phyloP scores from a whole-genome alignment of 2,797 vertebrate genomes.

The Schizothorax lantsangensis region DNA sequence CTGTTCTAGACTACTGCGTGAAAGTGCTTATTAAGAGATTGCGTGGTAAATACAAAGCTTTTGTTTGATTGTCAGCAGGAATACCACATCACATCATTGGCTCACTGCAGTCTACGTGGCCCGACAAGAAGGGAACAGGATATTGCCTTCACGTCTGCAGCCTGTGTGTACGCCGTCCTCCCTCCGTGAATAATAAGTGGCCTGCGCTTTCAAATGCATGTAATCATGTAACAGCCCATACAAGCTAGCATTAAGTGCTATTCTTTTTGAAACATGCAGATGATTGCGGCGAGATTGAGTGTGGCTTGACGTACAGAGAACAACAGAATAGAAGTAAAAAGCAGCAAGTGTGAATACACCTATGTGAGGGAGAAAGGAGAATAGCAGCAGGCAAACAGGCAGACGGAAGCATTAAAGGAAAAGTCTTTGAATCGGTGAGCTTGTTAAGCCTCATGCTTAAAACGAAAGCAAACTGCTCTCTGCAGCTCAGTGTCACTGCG shows the following conservation, averaged over 20 bases:
- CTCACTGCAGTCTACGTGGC: constrained; percentile 1
- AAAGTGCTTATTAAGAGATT: not conserved
- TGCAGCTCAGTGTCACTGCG: constrained; percentile 49
- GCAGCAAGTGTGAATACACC: constrained; percentile 52
- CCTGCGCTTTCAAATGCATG: not conserved
- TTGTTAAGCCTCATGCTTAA: constrained; percentile 69
- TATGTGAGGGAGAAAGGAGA: constrained; percentile 35
- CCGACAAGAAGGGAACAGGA: not conserved
- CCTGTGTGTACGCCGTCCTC: not conserved
- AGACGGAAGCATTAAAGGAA: constrained; percentile 59
- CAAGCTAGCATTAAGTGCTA: not conserved
- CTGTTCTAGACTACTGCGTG: not conserved
- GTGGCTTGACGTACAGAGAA: constrained; percentile 14
- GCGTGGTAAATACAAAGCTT: no score
- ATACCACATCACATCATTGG: not conserved
- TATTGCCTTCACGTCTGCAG: not conserved
- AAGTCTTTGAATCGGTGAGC: constrained; percentile 73
- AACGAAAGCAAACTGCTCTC: constrained; percentile 65
- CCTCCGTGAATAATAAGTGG: not conserved
- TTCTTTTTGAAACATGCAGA: constrained; percentile 4
- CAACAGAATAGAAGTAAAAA: constrained; percentile 21
- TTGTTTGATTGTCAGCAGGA: constrained; percentile 2
- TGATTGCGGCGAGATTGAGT: constrained; percentile 3
- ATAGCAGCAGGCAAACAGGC: constrained; percentile 27
- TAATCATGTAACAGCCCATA: constrained; percentile 22